phyloP scores from a whole-genome alignment of 2,797 vertebrate genomes.

The Varecia variegata region DNA sequence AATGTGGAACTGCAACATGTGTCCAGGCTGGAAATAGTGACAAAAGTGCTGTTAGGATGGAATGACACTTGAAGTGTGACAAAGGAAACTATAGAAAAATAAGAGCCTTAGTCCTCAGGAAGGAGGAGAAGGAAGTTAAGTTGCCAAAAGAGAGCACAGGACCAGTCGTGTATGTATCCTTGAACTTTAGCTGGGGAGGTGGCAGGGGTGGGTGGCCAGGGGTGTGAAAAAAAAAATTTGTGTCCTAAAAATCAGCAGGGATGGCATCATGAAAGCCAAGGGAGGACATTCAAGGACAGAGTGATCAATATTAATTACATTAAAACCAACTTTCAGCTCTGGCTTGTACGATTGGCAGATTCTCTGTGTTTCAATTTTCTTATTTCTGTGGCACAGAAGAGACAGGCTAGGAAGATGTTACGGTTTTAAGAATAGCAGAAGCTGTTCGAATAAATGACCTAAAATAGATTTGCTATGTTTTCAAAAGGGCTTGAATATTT shows the following conservation, averaged over 20 bases:
- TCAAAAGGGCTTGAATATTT: conserved; percentile 40
- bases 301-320: background rate
- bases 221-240: no score
- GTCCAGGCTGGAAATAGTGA: background rate
- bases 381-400: background rate
- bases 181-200: no score
- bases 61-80: background rate
- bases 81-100: background rate
- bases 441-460: background rate
- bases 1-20: background rate
- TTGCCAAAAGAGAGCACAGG: background rate
- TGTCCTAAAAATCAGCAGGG: background rate
- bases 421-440: background rate
- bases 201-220: no score
- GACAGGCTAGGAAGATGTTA: background rate
- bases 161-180: no score
- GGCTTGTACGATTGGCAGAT: background rate
- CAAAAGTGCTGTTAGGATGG: background rate
- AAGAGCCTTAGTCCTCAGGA: background rate
- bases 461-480: background rate
- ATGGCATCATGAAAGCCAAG: background rate
- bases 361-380: background rate
- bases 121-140: background rate
- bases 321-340: background rate
- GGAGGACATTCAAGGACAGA: background rate